Evolutionary conservation across 2,888 invertebrate species (phyloP), one percentile per base, ranked within the genome.

Genomic region (Hydrotaea diabolus): DNA sequence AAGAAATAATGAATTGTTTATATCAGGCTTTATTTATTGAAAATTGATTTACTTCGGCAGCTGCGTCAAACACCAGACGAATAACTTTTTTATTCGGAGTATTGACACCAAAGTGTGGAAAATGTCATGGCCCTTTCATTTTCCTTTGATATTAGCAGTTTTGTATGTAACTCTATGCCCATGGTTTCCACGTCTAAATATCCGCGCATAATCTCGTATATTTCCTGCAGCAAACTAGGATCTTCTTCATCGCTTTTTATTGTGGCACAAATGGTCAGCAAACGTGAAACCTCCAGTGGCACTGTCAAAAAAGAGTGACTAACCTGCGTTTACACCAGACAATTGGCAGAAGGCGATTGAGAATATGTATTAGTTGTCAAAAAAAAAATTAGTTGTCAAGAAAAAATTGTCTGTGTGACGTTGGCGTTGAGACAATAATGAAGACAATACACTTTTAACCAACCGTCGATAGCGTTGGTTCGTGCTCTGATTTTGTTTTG

Each of bases 61-160:
- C 89, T 5, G 90, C 89, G 49, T 90, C 90, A 71, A 89, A 89
- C 0, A 90, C 89, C 0, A 90, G 49, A 0, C 75, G 39, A 13
- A 75, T 71, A 5, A 43, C 53, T 11, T 71, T 17, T 72, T 80
- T 80, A 15, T 76, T 76, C 1, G 17, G n/a, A 49, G 69, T 75
- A 11, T 13, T 59, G 1, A 71, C n/a, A 0, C 66, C 49, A 71
- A 80, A 80, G 39, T 75, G 69, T 1, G 71, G 75, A 1, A 80
- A 23, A 49, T 43, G 31, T 15, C 49, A 57, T 0, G 4, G 62
- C 69, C 19, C 75, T 53, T 36, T 31, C 39, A 17, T 76, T 72
- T 23, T 39, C 39, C 53, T 64, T 64, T 2, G 72, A 53, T 3
- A 76, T 13, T 13, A 26, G n/a, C 0, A 19, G 64, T 31, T 43